Evolutionary conservation across 2,888 invertebrate species (phyloP).

Genomic region (Drosophila fulvimacula): DNA sequence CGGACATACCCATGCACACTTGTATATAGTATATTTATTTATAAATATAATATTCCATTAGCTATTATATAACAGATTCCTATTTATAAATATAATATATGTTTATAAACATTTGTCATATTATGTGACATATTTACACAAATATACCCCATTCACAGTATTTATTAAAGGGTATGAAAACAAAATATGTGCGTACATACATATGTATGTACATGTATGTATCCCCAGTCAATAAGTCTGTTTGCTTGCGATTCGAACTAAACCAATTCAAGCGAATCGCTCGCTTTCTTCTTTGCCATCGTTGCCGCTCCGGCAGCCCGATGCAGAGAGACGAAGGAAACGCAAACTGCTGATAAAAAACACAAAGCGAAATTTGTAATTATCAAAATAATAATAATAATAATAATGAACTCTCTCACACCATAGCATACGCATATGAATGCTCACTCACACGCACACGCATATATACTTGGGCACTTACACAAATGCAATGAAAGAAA

Average conservation of each 20-base stretch:
- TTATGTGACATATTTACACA: neutral
- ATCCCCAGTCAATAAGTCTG: constrained; percentile 40
- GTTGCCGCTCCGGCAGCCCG: constrained; percentile 15
- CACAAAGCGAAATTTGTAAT: constrained; percentile 61
- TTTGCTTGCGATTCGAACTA: constrained; percentile 39
- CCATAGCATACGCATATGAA: constrained; percentile 6
- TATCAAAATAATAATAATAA: constrained; percentile 55
- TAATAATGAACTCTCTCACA: constrained; percentile 62
- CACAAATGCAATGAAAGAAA: constrained; percentile 10
- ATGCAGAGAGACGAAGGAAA: constrained; percentile 53
- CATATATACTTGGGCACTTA: neutral
- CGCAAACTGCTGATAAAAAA: constrained; percentile 65
- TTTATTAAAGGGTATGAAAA: constrained; percentile 24
- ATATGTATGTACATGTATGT: neutral
- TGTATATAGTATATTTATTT: neutral
- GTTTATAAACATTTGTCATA: neutral
- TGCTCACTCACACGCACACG: constrained; percentile 12
- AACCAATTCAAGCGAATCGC: constrained; percentile 68
- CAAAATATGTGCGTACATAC: constrained; percentile 7
- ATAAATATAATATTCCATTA: neutral
- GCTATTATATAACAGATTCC: no score
- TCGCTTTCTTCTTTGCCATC: constrained; percentile 43
- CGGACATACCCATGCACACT: neutral
- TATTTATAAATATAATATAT: neutral
- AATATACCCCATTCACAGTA: neutral